Conservation (phyloP, 2,113 vertebrate species). For the Oryzias curvinotus region DNA sequence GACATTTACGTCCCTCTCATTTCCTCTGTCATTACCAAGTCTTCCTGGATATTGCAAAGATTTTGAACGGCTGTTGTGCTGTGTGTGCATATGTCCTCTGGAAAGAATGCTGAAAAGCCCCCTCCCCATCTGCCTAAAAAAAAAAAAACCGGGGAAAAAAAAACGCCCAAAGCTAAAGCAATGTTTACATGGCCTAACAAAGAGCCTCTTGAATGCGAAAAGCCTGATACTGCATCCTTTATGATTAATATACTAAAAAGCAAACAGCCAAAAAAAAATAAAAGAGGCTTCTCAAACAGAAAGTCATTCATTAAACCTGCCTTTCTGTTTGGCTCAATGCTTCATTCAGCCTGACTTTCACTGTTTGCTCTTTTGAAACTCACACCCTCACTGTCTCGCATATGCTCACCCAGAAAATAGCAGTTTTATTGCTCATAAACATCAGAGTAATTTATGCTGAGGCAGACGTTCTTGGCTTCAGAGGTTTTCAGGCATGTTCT, state of each 20-base stretch:
- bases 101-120: conserved; percentile 61
- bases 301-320: conserved; percentile 57
- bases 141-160: conserved; percentile 45
- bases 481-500: conserved; percentile 5
- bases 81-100: not conserved
- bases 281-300: conserved; percentile 47
- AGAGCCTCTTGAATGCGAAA: conserved; percentile 63
- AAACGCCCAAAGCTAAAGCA: conserved; percentile 47
- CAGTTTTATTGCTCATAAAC: conserved; percentile 18
- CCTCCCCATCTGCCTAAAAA: conserved; percentile 54
- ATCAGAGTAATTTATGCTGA: conserved; percentile 24
- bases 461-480: conserved; percentile 1
- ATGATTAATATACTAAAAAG: conserved; percentile 69
- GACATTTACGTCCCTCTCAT: conserved; percentile 11
- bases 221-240: conserved; percentile 57
- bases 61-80: conserved; percentile 3
- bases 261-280: conserved; percentile 59
- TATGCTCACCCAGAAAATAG: conserved; percentile 10
- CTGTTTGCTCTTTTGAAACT: conserved; percentile 26
- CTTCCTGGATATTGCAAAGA: conserved; percentile 15
- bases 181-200: conserved; percentile 74
- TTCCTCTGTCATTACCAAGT: not conserved
- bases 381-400: not conserved
- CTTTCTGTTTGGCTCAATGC: conserved; percentile 25
- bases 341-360: conserved; percentile 1